These are phyloP conservation scores for Ruditapes philippinarum DNA, from an alignment of 1,140 invertebrate species.

Conservation along the genomic window DNA sequence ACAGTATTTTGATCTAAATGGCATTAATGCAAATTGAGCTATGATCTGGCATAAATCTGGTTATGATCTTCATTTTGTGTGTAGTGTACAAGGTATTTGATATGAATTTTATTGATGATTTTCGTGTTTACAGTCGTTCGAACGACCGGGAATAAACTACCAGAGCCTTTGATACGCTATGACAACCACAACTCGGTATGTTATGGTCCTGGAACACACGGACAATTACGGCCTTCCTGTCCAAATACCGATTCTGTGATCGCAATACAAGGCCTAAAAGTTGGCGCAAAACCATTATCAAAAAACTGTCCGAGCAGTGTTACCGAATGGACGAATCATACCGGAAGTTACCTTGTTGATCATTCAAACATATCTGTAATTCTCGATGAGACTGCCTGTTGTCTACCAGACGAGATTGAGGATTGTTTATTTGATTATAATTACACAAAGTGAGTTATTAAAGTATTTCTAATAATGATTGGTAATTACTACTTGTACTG, in stretches of 20 bases:
- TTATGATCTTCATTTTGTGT: too few relatives aligned
- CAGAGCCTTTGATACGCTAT: background rate
- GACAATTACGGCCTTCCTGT: background rate
- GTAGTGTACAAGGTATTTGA: too few relatives aligned
- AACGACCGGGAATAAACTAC: too few relatives aligned
- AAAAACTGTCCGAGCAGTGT: background rate
- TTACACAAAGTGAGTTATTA: background rate
- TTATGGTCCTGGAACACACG: slow-evolving; percentile 8
- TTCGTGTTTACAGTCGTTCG: too few relatives aligned
- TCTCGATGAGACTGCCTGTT: background rate
- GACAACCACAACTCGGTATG: background rate
- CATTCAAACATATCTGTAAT: background rate
- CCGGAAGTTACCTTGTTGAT: background rate
- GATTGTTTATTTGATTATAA: background rate
- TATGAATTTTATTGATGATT: too few relatives aligned
- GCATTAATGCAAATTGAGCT: too few relatives aligned
- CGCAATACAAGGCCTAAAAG: background rate
- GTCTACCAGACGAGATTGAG: background rate
- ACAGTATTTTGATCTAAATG: too few relatives aligned
- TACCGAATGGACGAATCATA: background rate
- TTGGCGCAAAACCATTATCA: background rate
- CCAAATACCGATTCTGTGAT: background rate
- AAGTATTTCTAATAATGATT: too few relatives aligned
- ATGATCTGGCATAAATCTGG: too few relatives aligned
- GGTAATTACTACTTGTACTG: too few relatives aligned